phyloP scores from a whole-genome alignment of 2,888 invertebrate genomes.

The Heliothis peltigera region DNA sequence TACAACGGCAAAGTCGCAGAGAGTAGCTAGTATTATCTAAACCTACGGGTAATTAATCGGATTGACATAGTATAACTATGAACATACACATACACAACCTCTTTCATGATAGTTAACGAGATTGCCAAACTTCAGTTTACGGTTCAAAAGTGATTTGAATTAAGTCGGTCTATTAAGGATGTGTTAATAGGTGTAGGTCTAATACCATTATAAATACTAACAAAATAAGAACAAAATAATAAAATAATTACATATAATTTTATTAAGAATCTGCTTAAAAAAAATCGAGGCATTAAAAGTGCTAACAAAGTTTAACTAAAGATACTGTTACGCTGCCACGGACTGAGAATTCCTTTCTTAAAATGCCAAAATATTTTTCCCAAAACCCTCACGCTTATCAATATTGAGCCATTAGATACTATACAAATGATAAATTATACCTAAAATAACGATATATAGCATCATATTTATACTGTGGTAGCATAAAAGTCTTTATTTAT shows the following conservation, averaged over 20 bases:
- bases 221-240: no score
- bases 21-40: conserved; percentile 19
- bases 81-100: conserved; percentile 4
- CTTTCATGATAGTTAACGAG: conserved; percentile 38
- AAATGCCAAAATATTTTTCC: no score
- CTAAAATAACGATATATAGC: background rate
- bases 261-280: no score
- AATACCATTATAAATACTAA: conserved; percentile 16
- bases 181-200: conserved; percentile 13
- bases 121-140: conserved; percentile 37
- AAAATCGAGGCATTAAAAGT: no score
- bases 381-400: no score
- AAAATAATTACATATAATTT: no score
- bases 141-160: conserved; percentile 33
- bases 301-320: no score
- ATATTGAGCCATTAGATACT: no score
- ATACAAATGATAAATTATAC: no score
- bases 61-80: conserved; percentile 28
- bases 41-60: conserved; percentile 32
- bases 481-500: conserved; percentile 1
- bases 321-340: no score
- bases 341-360: no score
- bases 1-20: background rate
- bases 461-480: no score
- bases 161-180: conserved; percentile 10